Base-by-base conservation (phyloP, 2,888 invertebrate species). In the Diploptera punctata region DNA sequence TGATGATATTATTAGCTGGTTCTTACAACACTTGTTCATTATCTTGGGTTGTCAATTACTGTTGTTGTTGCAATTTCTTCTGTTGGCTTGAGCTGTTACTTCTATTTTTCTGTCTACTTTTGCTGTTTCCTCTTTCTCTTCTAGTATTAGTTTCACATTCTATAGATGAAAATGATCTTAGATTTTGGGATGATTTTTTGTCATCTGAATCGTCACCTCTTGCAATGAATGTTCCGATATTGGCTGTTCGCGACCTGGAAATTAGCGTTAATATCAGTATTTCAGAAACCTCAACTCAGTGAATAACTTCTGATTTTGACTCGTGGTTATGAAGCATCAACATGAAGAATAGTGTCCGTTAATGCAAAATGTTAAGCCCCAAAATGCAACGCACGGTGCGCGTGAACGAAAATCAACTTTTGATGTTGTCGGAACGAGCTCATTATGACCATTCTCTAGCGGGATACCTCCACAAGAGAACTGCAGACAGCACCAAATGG, bases 401-500 rank as follows among this genome's bases (percentile, higher is more conserved):
- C 73, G 91, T 95, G 77, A 94, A 95, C 83, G 96, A 96, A 79
- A 89, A 89, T 44, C 95, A 95, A 83, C 86, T 96, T 74, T 84
- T 93, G 74, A 93, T 94, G 84, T 86, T 97, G 76, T 93, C 95
- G 0, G 93, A 93, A 78, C 88, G 94, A 76, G 95, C 95, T n/a
- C 90, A 92, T 80, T 90, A 91, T 80, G 95, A 96, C 81, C 91
- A 93, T 81, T 89, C 91, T n/a, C 86, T 93, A 84, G 87, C 91
- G 70, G 95, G 96, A 67, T 93, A 93, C 82, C 87, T 96, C 75
- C 91, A 94, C 85, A 96, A 96, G 83, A 86, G 93, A 78, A 93
- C 93, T 68, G 90, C 93, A 0, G 95, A 95, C 81, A 93, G 90
- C 79, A 90, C 90, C 76, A 95, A 94, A 83, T 97, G 97, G 97